These are phyloP conservation scores for Nycticorax nycticorax DNA, from an alignment of 2,113 vertebrate species.

Conservation along the genomic window DNA sequence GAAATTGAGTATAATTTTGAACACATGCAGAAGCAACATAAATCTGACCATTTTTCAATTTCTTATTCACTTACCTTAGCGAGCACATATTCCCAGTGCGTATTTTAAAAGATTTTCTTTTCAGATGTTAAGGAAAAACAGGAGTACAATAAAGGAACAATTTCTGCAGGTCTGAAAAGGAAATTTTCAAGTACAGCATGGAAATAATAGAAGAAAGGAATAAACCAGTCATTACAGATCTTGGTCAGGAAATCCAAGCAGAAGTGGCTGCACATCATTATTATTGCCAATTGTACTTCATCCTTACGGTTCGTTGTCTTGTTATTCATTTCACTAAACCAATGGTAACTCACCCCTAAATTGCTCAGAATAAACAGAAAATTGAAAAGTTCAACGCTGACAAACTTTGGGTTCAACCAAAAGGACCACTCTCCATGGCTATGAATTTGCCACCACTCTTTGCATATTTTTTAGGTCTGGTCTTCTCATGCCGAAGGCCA, in stretches of 20 bases:
- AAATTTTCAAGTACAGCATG: background rate
- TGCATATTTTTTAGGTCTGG: background rate
- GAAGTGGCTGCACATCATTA: background rate
- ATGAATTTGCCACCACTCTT: accelerated
- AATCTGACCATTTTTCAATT: background rate
- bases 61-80: background rate
- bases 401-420: background rate
- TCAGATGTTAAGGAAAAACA: background rate
- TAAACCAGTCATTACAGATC: background rate
- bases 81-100: background rate
- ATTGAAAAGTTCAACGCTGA: background rate
- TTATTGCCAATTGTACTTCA: background rate
- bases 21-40: background rate
- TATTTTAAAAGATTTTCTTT: background rate
- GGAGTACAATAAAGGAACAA: background rate
- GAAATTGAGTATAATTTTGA: background rate
- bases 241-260: background rate
- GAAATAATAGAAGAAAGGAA: background rate
- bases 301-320: background rate
- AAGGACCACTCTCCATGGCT: background rate
- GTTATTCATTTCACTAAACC: background rate
- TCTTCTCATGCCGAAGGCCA: background rate
- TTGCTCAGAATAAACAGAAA: background rate
- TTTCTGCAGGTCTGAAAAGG: background rate
- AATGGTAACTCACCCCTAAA: background rate